Conservation (phyloP, 2,888 invertebrate genomes). For the Xiphydria camelus region DNA sequence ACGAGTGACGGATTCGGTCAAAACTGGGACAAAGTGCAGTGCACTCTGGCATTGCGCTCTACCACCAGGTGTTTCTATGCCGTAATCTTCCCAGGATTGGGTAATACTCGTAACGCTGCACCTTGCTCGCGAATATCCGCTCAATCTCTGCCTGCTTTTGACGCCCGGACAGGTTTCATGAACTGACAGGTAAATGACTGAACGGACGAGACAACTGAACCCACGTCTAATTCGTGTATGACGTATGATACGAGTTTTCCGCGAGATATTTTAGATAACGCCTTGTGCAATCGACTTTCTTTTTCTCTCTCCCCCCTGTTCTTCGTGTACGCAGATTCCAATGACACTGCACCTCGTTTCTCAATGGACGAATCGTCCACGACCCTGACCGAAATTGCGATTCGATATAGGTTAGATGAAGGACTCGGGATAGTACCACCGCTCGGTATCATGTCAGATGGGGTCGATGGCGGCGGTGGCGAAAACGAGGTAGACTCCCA, state of each 20-base stretch:
- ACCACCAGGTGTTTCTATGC: slow-evolving; percentile 56
- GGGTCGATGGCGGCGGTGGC: slow-evolving; percentile 53
- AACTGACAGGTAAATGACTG: slow-evolving; percentile 18
- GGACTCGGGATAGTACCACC: slow-evolving; percentile 41
- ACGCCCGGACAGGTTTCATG: slow-evolving; percentile 8
- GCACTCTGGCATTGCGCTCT: slow-evolving; percentile 58
- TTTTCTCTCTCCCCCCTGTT: no score
- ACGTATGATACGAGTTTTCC: no score
- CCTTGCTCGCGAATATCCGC: slow-evolving; percentile 30
- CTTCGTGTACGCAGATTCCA: no score
- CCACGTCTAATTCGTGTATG: no score
- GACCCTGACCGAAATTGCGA: no score
- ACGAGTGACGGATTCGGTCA: slow-evolving; percentile 55
- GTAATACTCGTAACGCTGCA: slow-evolving; percentile 46
- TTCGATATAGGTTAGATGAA: slow-evolving; percentile 36
- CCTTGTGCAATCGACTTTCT: no score
- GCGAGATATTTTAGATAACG: no score
- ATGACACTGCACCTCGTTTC: no score
- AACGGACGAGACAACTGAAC: no score
- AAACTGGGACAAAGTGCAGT: slow-evolving; percentile 59
- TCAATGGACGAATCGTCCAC: no score
- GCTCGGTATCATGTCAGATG: slow-evolving; percentile 54
- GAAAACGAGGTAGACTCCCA: slow-evolving; percentile 57
- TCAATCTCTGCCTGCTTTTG: slow-evolving; percentile 3
- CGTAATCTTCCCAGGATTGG: slow-evolving; percentile 56